Conservation (phyloP, 2,113 vertebrate species). For the Takifugu flavidus region DNA sequence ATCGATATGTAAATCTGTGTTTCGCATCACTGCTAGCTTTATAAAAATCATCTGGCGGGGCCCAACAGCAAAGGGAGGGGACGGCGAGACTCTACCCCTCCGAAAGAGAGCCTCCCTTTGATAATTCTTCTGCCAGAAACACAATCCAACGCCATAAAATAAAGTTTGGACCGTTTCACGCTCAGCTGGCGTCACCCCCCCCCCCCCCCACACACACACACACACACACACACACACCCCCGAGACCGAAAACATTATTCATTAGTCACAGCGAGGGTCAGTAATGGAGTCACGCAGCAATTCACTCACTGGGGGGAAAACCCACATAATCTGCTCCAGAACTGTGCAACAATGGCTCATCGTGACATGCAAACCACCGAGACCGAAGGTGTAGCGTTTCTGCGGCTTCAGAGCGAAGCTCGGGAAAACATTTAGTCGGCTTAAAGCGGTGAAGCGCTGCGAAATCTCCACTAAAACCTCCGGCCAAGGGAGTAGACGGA, state of each 20-base stretch:
- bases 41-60: too few relatives aligned
- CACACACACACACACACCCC: too few relatives aligned
- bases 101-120: constrained; percentile 9
- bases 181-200: neutral
- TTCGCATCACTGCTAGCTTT: too few relatives aligned
- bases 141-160: neutral
- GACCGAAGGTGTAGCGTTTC: too few relatives aligned
- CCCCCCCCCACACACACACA: neutral
- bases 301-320: constrained; percentile 4
- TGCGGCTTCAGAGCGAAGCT: neutral
- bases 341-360: too few relatives aligned
- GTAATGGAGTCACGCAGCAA: too few relatives aligned
- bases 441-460: constrained; percentile 26
- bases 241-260: too few relatives aligned
- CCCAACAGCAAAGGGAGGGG: neutral
- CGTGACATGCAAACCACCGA: neutral
- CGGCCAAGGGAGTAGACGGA: constrained; percentile 37
- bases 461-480: constrained; percentile 57
- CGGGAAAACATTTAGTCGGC: constrained; percentile 2
- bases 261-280: neutral
- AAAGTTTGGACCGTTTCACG: neutral
- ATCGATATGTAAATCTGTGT: too few relatives aligned
- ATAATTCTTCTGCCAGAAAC: constrained; percentile 4
- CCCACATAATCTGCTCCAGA: constrained; percentile 10
- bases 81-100: neutral